A percentile compares a stretch with the other conserved stretches of the same genome.
These are phyloP conservation scores for Coryphaenoides rupestris DNA, from an alignment of 2,113 vertebrate genomes.

Conservation along the genomic window DNA sequence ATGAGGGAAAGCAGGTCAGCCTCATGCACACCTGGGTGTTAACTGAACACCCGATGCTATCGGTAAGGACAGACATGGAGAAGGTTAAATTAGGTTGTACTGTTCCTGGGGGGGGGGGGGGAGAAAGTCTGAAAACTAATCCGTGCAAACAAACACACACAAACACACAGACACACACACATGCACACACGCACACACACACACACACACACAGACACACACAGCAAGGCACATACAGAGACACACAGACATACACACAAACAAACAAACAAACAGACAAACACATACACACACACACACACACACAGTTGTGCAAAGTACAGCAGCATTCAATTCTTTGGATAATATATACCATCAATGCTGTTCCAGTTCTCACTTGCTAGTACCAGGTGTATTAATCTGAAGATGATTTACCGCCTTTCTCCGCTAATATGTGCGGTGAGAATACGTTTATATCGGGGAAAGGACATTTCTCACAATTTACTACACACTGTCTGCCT, in stretches of 20 bases:
- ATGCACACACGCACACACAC: neutral
- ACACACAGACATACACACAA: neutral
- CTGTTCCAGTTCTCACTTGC: slow-evolving; percentile 10
- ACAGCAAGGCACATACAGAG: neutral
- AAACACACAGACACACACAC: neutral
- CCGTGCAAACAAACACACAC: neutral
- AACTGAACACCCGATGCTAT: slow-evolving; percentile 52
- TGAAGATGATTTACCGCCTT: slow-evolving; percentile 39
- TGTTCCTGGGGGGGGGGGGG: neutral
- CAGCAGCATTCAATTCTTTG: slow-evolving; percentile 13
- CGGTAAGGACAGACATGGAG: slow-evolving; percentile 31
- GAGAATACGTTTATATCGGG: slow-evolving; percentile 39
- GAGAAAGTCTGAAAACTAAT: neutral
- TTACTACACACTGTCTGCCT: slow-evolving; percentile 32
- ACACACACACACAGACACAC: neutral
- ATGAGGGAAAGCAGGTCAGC: slow-evolving; percentile 52
- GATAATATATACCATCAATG: neutral
- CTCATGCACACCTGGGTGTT: slow-evolving; percentile 39
- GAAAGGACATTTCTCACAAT: slow-evolving; percentile 51
- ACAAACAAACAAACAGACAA: too few species aligned
- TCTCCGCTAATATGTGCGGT: slow-evolving; percentile 32
- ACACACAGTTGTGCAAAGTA: neutral
- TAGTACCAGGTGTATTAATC: slow-evolving; percentile 20
- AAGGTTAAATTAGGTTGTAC: slow-evolving; percentile 39
- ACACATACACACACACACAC: too few species aligned